Conservation (phyloP, 2,888 invertebrate genomes). For the Plagodis dolabraria region DNA sequence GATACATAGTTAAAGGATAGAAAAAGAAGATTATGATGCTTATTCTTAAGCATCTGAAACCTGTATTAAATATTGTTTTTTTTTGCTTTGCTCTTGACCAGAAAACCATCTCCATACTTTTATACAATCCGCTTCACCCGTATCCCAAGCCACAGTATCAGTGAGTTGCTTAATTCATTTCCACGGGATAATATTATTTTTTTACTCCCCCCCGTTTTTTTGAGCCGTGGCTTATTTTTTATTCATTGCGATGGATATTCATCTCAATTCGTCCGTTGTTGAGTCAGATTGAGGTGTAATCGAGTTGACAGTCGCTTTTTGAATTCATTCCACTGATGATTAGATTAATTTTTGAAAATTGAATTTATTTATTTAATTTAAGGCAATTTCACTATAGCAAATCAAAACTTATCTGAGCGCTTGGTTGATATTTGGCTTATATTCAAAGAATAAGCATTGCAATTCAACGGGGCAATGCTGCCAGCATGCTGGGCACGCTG, state of each 20-base stretch:
- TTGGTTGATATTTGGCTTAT: too few species aligned
- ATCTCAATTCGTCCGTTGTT: conserved; percentile 64
- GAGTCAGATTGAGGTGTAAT: conserved; percentile 71
- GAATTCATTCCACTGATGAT: conserved; percentile 34
- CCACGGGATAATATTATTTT: conserved; percentile 85
- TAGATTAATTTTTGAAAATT: conserved; percentile 29
- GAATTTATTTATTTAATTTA: conserved; percentile 12
- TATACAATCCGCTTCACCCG: conserved; percentile 38
- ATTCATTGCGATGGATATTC: conserved; percentile 80
- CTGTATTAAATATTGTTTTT: too few species aligned
- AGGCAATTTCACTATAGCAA: too few species aligned
- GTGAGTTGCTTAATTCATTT: conserved; percentile 83
- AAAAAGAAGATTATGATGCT: too few species aligned
- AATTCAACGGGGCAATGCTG: too few species aligned
- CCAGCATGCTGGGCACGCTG: too few species aligned
- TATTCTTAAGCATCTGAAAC: too few species aligned
- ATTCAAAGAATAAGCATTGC: too few species aligned
- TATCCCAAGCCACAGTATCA: conserved; percentile 69
- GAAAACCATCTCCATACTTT: conserved; percentile 38
- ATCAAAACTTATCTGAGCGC: too few species aligned
- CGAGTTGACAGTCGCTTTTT: conserved; percentile 63
- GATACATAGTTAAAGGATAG: too few species aligned
- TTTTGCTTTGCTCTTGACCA: background rate
- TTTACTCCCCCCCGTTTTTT: conserved; percentile 79
- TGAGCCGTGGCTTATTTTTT: conserved; percentile 81